Evolutionary conservation across 2,888 invertebrate species (phyloP).

Genomic region (Sinodicranocentrus sp.): DNA sequence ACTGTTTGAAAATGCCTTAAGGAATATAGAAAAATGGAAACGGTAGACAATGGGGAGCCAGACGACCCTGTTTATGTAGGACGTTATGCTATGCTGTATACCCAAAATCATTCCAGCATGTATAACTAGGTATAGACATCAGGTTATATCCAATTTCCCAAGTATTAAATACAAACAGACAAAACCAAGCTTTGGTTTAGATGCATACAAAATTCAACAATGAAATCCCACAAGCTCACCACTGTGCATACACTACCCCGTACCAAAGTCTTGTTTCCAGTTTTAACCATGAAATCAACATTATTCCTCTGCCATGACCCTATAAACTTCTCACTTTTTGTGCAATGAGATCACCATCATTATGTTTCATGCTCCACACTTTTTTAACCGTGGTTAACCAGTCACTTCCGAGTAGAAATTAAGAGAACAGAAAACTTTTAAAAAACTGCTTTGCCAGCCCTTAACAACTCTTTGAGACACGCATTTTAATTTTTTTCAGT

Average conservation of each 20-base stretch:
- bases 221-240: conserved; percentile 46
- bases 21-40: conserved; percentile 33
- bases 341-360: neutral
- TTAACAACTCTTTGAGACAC: no score
- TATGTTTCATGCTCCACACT: no score
- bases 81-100: conserved; percentile 8
- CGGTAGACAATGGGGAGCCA: conserved; percentile 70
- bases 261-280: conserved; percentile 21
- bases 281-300: conserved; percentile 54
- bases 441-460: no score
- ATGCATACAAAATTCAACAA: conserved; percentile 36
- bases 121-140: no score
- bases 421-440: no score
- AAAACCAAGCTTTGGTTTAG: conserved; percentile 22
- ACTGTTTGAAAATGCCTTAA: conserved; percentile 45
- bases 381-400: conserved; percentile 21
- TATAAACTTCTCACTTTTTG: conserved; percentile 29
- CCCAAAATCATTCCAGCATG: no score
- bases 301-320: conserved; percentile 48
- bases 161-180: no score
- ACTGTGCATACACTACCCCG: conserved; percentile 19
- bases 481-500: no score
- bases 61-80: conserved; percentile 55
- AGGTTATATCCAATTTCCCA: no score
- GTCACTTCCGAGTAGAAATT: conserved; percentile 9